phyloP scores from a whole-genome alignment of 2,797 vertebrate species.

The Hephaestus fuliginosus region DNA sequence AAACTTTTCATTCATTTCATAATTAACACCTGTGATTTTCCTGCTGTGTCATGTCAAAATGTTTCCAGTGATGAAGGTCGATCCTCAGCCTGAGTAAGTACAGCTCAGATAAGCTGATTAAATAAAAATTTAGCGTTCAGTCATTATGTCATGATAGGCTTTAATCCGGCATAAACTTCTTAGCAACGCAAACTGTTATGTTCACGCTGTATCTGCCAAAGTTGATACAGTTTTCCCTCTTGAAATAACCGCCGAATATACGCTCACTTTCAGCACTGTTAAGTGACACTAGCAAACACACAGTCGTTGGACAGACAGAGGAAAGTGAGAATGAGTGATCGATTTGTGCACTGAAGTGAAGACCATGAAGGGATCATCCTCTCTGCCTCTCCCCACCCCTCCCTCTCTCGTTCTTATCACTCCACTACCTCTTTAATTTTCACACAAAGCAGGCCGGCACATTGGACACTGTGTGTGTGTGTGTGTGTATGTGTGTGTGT shows the following conservation, averaged over 20 bases:
- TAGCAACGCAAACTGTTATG: slow-evolving; percentile 11
- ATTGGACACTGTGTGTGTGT: slow-evolving; percentile 40
- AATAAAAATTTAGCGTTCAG: slow-evolving; percentile 41
- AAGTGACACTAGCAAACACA: slow-evolving; percentile 40
- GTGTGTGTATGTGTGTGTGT: slow-evolving; percentile 37
- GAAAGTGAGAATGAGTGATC: slow-evolving; percentile 71
- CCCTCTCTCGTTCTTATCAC: slow-evolving; percentile 61
- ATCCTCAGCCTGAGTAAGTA: slow-evolving; percentile 31
- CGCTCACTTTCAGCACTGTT: slow-evolving; percentile 26
- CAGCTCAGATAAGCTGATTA: slow-evolving; percentile 53
- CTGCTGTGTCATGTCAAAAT: neutral
- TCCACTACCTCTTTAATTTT: slow-evolving; percentile 78
- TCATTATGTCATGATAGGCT: slow-evolving; percentile 45
- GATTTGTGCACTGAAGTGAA: slow-evolving; percentile 70
- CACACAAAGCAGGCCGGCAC: slow-evolving; percentile 75
- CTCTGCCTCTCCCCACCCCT: slow-evolving; percentile 22
- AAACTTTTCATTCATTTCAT: neutral
- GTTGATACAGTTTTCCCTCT: neutral
- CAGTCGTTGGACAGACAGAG: slow-evolving; percentile 28
- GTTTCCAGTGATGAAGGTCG: neutral
- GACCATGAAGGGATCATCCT: slow-evolving; percentile 64
- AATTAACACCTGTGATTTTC: neutral
- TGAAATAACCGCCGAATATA: slow-evolving; percentile 9
- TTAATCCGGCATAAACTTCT: slow-evolving; percentile 51
- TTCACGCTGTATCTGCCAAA: slow-evolving; percentile 2